A percentile compares a stretch with the other conserved stretches of the same genome.
phyloP scores from a whole-genome alignment of 2,888 invertebrate species.

The Congeria kusceri region DNA sequence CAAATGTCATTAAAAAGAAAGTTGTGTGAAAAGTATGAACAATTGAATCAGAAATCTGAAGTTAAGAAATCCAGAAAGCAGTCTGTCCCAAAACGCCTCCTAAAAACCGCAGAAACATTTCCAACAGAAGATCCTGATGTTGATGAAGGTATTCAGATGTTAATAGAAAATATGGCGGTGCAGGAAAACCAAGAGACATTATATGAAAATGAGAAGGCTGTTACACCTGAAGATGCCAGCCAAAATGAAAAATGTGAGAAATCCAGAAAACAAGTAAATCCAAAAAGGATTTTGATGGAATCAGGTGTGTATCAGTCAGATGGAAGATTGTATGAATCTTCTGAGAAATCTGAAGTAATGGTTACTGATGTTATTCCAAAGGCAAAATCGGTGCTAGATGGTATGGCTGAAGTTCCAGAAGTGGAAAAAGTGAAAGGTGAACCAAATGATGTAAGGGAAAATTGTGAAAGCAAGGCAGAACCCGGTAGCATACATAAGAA shows the following conservation, averaged over 20 bases:
- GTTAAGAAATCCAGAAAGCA: slow-evolving; percentile 52
- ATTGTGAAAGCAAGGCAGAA: neutral
- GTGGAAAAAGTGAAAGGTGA: neutral
- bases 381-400: neutral
- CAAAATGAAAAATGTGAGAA: slow-evolving; percentile 23
- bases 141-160: neutral
- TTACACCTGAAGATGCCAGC: neutral
- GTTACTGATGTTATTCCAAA: neutral
- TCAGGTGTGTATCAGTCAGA: neutral
- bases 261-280: slow-evolving; percentile 32
- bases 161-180: too few species aligned
- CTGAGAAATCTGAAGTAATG: neutral
- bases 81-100: slow-evolving; percentile 37
- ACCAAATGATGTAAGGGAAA: neutral
- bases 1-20: too few species aligned
- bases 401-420: neutral
- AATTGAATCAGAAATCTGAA: neutral
- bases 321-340: neutral
- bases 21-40: too few species aligned
- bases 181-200: too few species aligned
- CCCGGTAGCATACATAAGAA: neutral
- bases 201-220: neutral
- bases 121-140: neutral
- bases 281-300: slow-evolving; percentile 10
- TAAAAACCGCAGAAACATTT: neutral